Percentiles rank a stretch among this genome's conserved stretches.
Conservation (phyloP, 2,797 vertebrate genomes). For the Hyperoplus immaculatus region DNA sequence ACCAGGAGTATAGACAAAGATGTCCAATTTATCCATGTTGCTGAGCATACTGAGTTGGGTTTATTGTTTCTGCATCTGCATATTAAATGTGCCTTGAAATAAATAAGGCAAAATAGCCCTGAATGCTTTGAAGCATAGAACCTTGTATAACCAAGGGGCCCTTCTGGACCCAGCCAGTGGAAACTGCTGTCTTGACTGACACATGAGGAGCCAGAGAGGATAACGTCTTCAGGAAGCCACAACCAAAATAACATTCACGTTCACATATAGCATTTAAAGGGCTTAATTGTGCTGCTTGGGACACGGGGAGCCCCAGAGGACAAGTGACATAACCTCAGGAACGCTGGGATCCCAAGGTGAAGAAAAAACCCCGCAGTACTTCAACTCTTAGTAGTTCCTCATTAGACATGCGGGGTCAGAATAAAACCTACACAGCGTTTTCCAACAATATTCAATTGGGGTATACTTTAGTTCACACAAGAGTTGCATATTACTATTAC, state of each 20-base stretch:
- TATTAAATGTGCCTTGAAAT: slow-evolving; percentile 51
- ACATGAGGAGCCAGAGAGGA: slow-evolving; percentile 76
- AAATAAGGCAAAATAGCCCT: slow-evolving; percentile 48
- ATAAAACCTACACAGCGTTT: not conserved
- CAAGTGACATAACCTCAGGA: slow-evolving; percentile 50
- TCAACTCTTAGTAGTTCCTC: slow-evolving; percentile 13
- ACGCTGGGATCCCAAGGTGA: slow-evolving; percentile 46
- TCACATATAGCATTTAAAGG: slow-evolving; percentile 56
- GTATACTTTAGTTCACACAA: not conserved
- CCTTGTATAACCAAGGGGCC: slow-evolving; percentile 39
- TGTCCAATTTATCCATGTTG: slow-evolving; percentile 42
- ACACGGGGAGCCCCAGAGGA: slow-evolving; percentile 59
- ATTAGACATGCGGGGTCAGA: slow-evolving; percentile 7
- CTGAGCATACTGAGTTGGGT: not conserved
- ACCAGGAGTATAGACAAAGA: slow-evolving; percentile 23
- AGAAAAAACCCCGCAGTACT: slow-evolving; percentile 12
- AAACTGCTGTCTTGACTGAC: slow-evolving; percentile 83
- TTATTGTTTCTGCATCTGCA: slow-evolving; percentile 17
- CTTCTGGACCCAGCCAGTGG: slow-evolving; percentile 66
- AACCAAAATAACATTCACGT: slow-evolving; percentile 79
- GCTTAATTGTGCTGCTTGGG: slow-evolving; percentile 73
- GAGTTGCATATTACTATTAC: not conserved
- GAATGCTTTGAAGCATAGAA: slow-evolving; percentile 38
- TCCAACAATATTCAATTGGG: not conserved
- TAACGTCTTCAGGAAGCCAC: slow-evolving; percentile 68